phyloP scores from a whole-genome alignment of 92 coral and sea anemone species.

The Epizoanthus scotinus region DNA sequence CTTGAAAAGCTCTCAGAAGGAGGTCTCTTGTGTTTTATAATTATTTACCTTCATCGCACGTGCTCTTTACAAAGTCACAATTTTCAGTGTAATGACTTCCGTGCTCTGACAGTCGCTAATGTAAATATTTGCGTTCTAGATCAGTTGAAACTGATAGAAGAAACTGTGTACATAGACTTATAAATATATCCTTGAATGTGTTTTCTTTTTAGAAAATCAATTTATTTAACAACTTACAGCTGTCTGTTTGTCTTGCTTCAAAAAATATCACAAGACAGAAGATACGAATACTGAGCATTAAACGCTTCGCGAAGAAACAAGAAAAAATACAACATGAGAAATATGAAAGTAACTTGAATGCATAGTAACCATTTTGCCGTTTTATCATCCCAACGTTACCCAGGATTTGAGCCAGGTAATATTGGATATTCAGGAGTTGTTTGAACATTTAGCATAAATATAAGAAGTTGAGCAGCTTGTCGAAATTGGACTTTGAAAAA shows the following conservation, averaged over 20 bases:
- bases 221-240: neutral
- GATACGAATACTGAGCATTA: neutral
- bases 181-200: neutral
- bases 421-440: neutral
- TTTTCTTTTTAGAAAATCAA: neutral
- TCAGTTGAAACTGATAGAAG: slow-evolving; percentile 6
- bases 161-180: slow-evolving; percentile 2
- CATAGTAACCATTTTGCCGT: no score
- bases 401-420: no score
- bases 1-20: slow-evolving; percentile 38
- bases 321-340: neutral
- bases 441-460: neutral
- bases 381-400: no score
- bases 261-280: neutral
- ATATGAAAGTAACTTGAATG: neutral
- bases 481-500: neutral
- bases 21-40: slow-evolving; percentile 26
- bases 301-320: neutral
- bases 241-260: neutral
- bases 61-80: slow-evolving; percentile 36
- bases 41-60: slow-evolving; percentile 33
- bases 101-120: slow-evolving; percentile 6
- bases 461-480: neutral
- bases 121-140: slow-evolving; percentile 35
- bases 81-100: slow-evolving; percentile 34